These are phyloP conservation scores for Cryptocheilus praepositus DNA, from an alignment of 2,888 invertebrate genomes.

Conservation along the genomic window DNA sequence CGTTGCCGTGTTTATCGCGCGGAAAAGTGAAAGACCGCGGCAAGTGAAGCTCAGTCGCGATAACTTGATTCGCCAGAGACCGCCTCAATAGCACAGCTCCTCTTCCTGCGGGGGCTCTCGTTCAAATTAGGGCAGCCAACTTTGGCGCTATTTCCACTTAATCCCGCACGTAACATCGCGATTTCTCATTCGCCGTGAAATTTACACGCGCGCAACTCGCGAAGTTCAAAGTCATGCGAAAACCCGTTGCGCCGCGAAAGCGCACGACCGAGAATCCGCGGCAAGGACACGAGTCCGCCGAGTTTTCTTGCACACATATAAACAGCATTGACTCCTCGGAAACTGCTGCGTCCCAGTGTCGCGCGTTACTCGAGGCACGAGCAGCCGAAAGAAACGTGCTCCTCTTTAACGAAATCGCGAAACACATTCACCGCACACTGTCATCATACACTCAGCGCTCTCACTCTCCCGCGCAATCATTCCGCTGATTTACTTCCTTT, in stretches of 20 bases:
- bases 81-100: neutral
- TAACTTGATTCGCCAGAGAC: conserved; percentile 3
- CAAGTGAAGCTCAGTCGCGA: neutral
- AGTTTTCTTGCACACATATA: too few relatives aligned
- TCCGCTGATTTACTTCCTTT: conserved; percentile 8
- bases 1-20: neutral
- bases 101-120: conserved; percentile 12
- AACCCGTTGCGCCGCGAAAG: too few relatives aligned
- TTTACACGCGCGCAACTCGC: too few relatives aligned
- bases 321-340: too few relatives aligned
- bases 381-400: too few relatives aligned
- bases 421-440: conserved; percentile 13
- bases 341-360: too few relatives aligned
- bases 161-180: neutral
- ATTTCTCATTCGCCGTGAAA: too few relatives aligned
- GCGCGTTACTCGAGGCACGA: too few relatives aligned
- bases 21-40: neutral
- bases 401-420: neutral
- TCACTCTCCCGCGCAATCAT: neutral
- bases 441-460: neutral
- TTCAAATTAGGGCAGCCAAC: conserved; percentile 18
- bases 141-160: conserved; percentile 6
- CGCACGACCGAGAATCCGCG: too few relatives aligned
- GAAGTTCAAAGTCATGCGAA: too few relatives aligned
- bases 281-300: too few relatives aligned